These are phyloP conservation scores for Aphelinus atriplicis DNA, from an alignment of 1,140 invertebrate species.

Conservation along the genomic window DNA sequence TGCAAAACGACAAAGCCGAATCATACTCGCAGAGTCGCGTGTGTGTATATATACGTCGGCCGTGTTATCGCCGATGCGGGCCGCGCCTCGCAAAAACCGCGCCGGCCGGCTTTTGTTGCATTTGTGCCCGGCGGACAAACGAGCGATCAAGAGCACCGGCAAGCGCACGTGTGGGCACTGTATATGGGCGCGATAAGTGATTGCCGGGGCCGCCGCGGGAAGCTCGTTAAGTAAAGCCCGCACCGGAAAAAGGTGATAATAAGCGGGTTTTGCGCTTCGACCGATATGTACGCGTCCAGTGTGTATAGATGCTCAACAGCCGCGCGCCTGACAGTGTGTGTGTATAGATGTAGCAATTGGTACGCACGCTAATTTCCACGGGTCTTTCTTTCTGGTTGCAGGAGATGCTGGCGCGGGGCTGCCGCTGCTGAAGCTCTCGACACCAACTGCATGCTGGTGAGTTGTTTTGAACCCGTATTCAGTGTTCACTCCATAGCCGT, in stretches of 20 bases:
- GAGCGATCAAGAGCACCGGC: background rate
- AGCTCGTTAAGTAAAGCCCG: constrained; percentile 27
- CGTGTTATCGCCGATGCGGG: background rate
- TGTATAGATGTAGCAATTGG: too few species aligned
- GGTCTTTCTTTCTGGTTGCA: constrained; percentile 14
- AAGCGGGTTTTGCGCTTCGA: constrained; percentile 23
- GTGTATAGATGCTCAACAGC: too few species aligned
- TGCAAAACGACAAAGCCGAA: too few species aligned
- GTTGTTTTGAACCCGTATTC: too few species aligned
- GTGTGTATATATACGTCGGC: too few species aligned
- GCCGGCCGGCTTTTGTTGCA: background rate
- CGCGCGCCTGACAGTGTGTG: too few species aligned
- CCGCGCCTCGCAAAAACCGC: background rate
- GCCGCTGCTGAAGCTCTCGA: constrained; percentile 1
- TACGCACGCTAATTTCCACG: too few species aligned
- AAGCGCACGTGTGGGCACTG: background rate
- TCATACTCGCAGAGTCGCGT: too few species aligned
- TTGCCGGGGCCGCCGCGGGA: constrained; percentile 19
- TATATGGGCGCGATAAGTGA: constrained; percentile 19
- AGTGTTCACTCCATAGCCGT: too few species aligned
- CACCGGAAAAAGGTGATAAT: constrained; percentile 31
- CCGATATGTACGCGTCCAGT: constrained; percentile 3
- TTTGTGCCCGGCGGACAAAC: constrained; percentile 1
- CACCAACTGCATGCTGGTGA: too few species aligned
- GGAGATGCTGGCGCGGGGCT: constrained; percentile 26